These are phyloP conservation scores for Oscheius sp. DNA, from an alignment of 2,888 invertebrate species.

Conservation along the genomic window DNA sequence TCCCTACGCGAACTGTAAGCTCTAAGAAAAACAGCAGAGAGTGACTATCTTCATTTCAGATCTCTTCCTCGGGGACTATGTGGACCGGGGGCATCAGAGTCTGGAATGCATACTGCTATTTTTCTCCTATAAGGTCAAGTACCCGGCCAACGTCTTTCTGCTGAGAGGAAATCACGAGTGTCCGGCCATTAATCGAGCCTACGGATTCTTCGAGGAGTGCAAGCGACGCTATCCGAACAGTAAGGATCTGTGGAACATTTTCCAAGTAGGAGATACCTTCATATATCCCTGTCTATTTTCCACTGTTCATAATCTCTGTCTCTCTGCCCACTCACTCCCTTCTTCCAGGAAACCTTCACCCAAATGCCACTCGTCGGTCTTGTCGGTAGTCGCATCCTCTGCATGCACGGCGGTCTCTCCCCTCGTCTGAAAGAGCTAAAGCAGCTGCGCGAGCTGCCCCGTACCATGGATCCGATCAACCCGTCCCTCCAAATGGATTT, in stretches of 20 bases:
- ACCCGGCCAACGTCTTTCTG: conserved; percentile 20
- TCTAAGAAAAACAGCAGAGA: not conserved
- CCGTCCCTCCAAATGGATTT: conserved; percentile 19
- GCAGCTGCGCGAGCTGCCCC: conserved; percentile 27
- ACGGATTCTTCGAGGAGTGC: conserved; percentile 30
- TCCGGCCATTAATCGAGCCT: conserved; percentile 22
- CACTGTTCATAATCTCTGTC: not conserved
- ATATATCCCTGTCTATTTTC: not conserved
- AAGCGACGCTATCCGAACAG: conserved; percentile 8
- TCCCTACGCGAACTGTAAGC: not conserved
- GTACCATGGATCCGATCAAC: conserved; percentile 1
- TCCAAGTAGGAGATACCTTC: conserved; percentile 1
- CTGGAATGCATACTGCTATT: conserved; percentile 60
- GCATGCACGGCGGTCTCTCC: conserved; percentile 56
- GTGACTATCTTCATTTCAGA: conserved; percentile 12
- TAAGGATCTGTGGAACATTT: not conserved
- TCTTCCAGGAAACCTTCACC: conserved; percentile 32
- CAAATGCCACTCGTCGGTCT: conserved; percentile 47
- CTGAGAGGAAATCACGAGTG: conserved; percentile 30
- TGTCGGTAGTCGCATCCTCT: conserved; percentile 48
- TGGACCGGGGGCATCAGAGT: conserved; percentile 64
- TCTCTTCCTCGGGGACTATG: conserved; percentile 67
- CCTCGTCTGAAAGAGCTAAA: conserved; percentile 41
- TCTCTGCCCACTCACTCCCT: not conserved
- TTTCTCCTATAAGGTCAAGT: conserved; percentile 55